Conservation (phyloP, 2,888 invertebrate species). For the Dascillus cervinus region DNA sequence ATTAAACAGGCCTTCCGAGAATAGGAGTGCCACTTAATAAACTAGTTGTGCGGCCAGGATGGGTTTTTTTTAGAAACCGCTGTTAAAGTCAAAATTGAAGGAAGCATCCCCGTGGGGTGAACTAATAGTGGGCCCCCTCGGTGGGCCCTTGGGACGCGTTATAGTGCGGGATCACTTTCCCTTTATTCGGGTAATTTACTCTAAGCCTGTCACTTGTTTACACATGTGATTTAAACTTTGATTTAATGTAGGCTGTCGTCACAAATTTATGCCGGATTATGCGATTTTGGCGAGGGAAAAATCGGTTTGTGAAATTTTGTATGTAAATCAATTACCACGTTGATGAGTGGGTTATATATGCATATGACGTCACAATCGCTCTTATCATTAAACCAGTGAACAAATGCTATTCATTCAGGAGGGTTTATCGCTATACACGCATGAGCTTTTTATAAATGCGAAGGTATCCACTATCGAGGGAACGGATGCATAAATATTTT, state of each 20-base stretch:
- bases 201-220: slow-evolving; percentile 26
- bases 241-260: too few species aligned
- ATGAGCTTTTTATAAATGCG: slow-evolving; percentile 21
- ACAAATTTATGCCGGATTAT: too few species aligned
- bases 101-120: slow-evolving; percentile 23
- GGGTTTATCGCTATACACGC: slow-evolving; percentile 21
- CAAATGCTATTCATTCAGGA: slow-evolving; percentile 21
- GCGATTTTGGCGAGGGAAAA: too few species aligned
- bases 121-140: slow-evolving; percentile 25
- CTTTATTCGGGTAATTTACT: slow-evolving; percentile 33
- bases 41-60: too few species aligned
- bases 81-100: too few species aligned
- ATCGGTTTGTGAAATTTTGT: too few species aligned
- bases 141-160: slow-evolving; percentile 27
- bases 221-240: slow-evolving; percentile 22
- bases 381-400: slow-evolving; percentile 16
- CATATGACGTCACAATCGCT: slow-evolving; percentile 14
- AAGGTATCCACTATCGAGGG: slow-evolving; percentile 12
- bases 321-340: slow-evolving; percentile 16
- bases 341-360: slow-evolving; percentile 14
- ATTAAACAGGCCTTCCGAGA: slow-evolving; percentile 4
- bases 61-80: too few species aligned
- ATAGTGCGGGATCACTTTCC: slow-evolving; percentile 30
- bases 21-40: too few species aligned
- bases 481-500: too few species aligned